Percentiles rank a stretch among this genome's conserved stretches.
These are phyloP conservation scores for Lepeophtheirus nordmannii DNA, from an alignment of 2,888 invertebrate genomes.

Conservation along the genomic window DNA sequence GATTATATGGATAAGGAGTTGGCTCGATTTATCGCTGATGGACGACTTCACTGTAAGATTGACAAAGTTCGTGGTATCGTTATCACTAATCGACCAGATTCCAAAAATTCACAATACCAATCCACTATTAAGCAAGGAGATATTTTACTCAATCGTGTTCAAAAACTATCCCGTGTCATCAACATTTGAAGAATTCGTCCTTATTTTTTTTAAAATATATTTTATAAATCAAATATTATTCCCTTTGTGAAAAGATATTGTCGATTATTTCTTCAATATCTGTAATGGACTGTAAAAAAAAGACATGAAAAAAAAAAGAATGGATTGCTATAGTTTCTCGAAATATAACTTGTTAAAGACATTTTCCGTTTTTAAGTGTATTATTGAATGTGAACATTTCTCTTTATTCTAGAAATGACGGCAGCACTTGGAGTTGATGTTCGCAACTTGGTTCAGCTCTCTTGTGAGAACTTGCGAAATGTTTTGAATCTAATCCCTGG, in stretches of 20 bases:
- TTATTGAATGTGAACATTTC: too few relatives aligned
- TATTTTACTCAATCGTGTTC: slow-evolving; percentile 86
- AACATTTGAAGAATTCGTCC: slow-evolving; percentile 57
- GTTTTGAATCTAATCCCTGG: background rate
- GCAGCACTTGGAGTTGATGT: too few relatives aligned
- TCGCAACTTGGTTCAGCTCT: slow-evolving; percentile 3
- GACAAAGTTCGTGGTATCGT: slow-evolving; percentile 66
- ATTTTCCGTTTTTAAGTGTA: too few relatives aligned
- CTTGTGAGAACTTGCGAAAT: background rate
- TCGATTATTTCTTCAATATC: too few relatives aligned
- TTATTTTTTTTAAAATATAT: background rate
- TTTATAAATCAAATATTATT: too few relatives aligned
- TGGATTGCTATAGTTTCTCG: too few relatives aligned
- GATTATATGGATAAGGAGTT: slow-evolving; percentile 60
- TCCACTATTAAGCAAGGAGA: slow-evolving; percentile 97
- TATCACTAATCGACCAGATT: slow-evolving; percentile 81
- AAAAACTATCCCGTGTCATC: slow-evolving; percentile 95
- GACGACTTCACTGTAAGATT: slow-evolving; percentile 88
- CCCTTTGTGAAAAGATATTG: too few relatives aligned
- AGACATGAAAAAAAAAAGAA: too few relatives aligned
- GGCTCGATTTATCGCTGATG: slow-evolving; percentile 74
- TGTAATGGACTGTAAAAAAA: too few relatives aligned
- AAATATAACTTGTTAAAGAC: too few relatives aligned
- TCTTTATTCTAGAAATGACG: too few relatives aligned
- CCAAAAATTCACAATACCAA: slow-evolving; percentile 83